Base-by-base conservation (phyloP, 2,113 vertebrate species). In the Ondatra zibethicus region DNA sequence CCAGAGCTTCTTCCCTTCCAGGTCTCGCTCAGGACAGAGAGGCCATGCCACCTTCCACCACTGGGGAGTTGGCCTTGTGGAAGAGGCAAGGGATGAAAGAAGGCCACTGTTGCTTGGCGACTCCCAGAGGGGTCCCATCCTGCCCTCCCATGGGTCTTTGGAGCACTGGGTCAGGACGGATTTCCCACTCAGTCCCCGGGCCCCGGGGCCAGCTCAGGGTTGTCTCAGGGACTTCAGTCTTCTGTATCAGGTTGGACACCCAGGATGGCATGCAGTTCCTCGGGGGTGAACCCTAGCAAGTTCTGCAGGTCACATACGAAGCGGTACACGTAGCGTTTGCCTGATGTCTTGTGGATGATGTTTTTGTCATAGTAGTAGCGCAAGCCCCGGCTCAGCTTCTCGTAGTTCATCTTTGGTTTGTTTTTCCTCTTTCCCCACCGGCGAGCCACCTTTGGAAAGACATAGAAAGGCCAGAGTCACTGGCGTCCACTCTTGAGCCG, bases 351-450 rank as follows among this genome's bases (percentile, higher is more conserved):
- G 98, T 99, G 99, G 98, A 99, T 99, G 98, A 99, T 99, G 98
- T 99, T 99, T 98, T 99, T 99, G 98, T 99, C 99, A 0, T 99
- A 99, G 65, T 99, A 99, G 73, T 99, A 99, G 95, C 99, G 99
- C 21, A 99, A 89, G 0, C 99, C 99, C 0, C 99, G 98, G 97
- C 99, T 99, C 81, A 99, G 98, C 98, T 99, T 99, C 98, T 99
- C 99, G 5, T 99, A 99, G 98, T 99, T 99, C 99, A 99, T 99
- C 98, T 99, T 99, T 85, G 99, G 99, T 94, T 99, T 99, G 94
- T 99, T 99, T 96, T 99, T 99, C 95, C 99, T 98, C 86, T 99
- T 98, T 0, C 99, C 99, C 99, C 99, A 99, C 13, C 99, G 98
- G 27, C 99, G 98, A 2, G 99, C 99, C 97, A 99, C 99, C 98